These are phyloP conservation scores for Oopsacas minuta DNA, from an alignment of 37 sponge, comb jelly and placozoan genomes.

Conservation along the genomic window DNA sequence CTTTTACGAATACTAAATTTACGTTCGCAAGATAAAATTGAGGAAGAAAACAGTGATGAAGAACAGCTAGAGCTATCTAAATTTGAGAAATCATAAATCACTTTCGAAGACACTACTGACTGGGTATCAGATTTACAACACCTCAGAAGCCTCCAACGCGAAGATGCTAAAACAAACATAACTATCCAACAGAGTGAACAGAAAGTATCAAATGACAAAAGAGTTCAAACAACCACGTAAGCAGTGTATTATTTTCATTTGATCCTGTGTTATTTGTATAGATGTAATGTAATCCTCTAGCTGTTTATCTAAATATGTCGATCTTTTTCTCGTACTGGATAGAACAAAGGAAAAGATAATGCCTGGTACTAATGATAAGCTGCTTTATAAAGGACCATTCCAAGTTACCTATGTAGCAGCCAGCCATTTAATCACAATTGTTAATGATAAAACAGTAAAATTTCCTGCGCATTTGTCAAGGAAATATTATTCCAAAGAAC, in stretches of 20 bases:
- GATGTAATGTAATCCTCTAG: neutral
- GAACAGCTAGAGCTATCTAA: neutral
- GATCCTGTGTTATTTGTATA: neutral
- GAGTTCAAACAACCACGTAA: neutral
- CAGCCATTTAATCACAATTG: neutral
- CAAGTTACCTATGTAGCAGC: neutral
- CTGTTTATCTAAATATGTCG: neutral
- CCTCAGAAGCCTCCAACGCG: neutral
- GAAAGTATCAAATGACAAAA: neutral
- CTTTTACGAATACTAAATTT: neutral
- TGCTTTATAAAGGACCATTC: neutral
- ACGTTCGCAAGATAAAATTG: neutral
- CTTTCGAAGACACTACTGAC: neutral
- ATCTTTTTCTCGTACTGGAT: neutral
- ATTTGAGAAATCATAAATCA: too few relatives aligned
- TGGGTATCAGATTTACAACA: neutral
- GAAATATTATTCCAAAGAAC: neutral
- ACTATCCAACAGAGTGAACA: neutral
- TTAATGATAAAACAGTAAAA: neutral
- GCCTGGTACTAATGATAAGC: neutral
- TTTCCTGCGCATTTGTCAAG: neutral
- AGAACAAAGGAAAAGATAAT: neutral
- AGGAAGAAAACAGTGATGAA: neutral
- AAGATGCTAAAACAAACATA: neutral
- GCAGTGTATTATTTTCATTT: neutral